Conservation (phyloP, 1,140 invertebrate genomes). For the Stegodyphus mimosarum region DNA sequence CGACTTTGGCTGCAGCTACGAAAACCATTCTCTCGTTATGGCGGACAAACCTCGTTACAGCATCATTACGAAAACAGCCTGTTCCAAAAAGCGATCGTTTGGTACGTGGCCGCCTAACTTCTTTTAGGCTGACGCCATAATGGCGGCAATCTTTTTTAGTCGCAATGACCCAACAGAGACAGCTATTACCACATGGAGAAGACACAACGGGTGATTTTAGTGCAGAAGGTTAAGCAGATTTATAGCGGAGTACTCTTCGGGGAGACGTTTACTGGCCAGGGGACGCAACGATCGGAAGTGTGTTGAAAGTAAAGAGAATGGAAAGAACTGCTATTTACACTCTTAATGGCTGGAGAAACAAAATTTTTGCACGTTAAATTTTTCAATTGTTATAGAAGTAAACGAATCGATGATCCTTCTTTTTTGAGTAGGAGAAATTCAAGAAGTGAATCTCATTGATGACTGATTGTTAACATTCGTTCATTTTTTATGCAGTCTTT, state of each 20-base stretch:
- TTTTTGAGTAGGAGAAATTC: too few relatives aligned
- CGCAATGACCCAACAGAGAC: conserved; percentile 28
- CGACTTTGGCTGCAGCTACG: background rate
- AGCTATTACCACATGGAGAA: conserved; percentile 33
- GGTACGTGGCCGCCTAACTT: conserved; percentile 31
- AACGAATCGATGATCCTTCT: too few relatives aligned
- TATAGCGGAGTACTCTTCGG: conserved; percentile 19
- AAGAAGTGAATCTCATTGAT: too few relatives aligned
- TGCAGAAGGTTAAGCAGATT: conserved; percentile 42
- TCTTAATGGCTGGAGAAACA: too few relatives aligned
- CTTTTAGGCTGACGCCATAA: conserved; percentile 15
- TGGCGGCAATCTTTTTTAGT: conserved; percentile 56
- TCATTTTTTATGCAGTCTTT: too few relatives aligned
- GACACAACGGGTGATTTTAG: conserved; percentile 15
- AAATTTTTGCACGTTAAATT: too few relatives aligned
- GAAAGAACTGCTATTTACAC: too few relatives aligned
- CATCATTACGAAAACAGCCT: conserved; percentile 51
- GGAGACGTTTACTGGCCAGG: background rate
- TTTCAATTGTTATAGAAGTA: too few relatives aligned
- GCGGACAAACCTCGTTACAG: conserved; percentile 55
- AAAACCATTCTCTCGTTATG: conserved; percentile 42
- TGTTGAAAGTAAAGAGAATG: too few relatives aligned
- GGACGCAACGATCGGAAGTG: background rate
- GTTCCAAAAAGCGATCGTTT: conserved; percentile 42
- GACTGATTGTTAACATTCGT: too few relatives aligned